These are phyloP conservation scores for Priapulus caudatus DNA, from an alignment of 2,888 invertebrate species.

Conservation along the genomic window DNA sequence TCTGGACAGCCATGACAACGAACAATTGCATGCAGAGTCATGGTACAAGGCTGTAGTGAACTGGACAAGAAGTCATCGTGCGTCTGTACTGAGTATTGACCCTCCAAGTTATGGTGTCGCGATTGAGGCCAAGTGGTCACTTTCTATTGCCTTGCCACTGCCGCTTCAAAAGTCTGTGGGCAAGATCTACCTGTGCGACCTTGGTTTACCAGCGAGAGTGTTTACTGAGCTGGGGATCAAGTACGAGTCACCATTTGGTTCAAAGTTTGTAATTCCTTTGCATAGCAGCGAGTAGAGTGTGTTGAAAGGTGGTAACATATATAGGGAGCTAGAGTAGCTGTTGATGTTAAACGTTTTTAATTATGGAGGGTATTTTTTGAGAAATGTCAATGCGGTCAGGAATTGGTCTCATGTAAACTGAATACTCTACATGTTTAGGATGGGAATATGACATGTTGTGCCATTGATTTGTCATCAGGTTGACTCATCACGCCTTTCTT, in stretches of 20 bases:
- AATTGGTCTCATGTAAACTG: too few relatives aligned
- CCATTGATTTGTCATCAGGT: too few relatives aligned
- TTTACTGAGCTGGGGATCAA: constrained; percentile 60
- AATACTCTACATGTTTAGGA: too few relatives aligned
- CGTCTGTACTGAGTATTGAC: constrained; percentile 61
- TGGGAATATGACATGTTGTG: too few relatives aligned
- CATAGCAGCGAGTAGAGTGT: too few relatives aligned
- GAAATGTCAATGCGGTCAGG: too few relatives aligned
- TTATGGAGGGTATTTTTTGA: too few relatives aligned
- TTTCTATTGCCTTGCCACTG: constrained; percentile 58
- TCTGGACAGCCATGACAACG: constrained; percentile 32
- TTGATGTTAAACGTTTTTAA: too few relatives aligned
- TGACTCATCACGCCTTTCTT: too few relatives aligned
- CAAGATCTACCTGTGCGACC: constrained; percentile 68
- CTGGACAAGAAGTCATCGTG: constrained; percentile 58
- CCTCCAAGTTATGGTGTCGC: constrained; percentile 52
- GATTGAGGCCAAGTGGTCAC: constrained; percentile 50
- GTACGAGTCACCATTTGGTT: constrained; percentile 72
- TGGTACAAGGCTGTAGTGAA: constrained; percentile 46
- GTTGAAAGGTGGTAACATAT: too few relatives aligned
- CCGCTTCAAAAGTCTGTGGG: constrained; percentile 49
- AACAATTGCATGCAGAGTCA: constrained; percentile 23
- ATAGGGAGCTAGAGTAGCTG: too few relatives aligned
- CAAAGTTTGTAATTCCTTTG: constrained; percentile 65
- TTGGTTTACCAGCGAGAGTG: constrained; percentile 64